Evolutionary conservation across 1,140 invertebrate species (phyloP).

Genomic region (Drosophila takahashii): DNA sequence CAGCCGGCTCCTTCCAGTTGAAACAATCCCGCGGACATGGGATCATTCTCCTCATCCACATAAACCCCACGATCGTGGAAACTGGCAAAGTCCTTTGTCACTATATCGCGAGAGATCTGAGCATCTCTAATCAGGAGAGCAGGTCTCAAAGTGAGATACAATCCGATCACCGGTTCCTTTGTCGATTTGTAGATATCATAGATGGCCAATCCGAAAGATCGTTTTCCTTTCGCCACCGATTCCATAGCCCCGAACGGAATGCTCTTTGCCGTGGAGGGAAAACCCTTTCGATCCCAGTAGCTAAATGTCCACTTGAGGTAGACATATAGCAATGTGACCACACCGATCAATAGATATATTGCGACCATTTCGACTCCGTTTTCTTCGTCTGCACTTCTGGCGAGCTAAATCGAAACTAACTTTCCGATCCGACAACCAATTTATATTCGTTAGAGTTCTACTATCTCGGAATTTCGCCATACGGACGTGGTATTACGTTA

Average conservation of each 20-base stretch:
- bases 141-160: constrained; percentile 78
- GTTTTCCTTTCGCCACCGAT: constrained; percentile 32
- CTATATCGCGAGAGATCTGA: constrained; percentile 82
- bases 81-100: constrained; percentile 84
- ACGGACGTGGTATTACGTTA: neutral
- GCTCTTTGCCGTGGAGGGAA: constrained; percentile 28
- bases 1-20: constrained; percentile 85
- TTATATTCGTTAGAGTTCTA: constrained; percentile 39
- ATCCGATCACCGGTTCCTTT: constrained; percentile 68
- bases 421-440: neutral
- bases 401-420: constrained; percentile 33
- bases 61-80: constrained; percentile 85
- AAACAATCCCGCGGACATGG: constrained; percentile 84
- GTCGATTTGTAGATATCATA: constrained; percentile 62
- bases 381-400: constrained; percentile 6
- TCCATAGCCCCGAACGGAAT: constrained; percentile 75
- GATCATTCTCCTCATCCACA: constrained; percentile 76
- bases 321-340: constrained; percentile 45
- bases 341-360: constrained; percentile 34
- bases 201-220: constrained; percentile 74
- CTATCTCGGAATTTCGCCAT: constrained; percentile 10
- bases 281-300: constrained; percentile 74
- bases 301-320: constrained; percentile 66
- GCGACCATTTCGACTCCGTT: constrained; percentile 39
- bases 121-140: constrained; percentile 85